A percentile compares a stretch with the other conserved stretches of the same genome.
phyloP scores from a whole-genome alignment of 2,888 invertebrate genomes.

The Chrysomela aeneicollis region DNA sequence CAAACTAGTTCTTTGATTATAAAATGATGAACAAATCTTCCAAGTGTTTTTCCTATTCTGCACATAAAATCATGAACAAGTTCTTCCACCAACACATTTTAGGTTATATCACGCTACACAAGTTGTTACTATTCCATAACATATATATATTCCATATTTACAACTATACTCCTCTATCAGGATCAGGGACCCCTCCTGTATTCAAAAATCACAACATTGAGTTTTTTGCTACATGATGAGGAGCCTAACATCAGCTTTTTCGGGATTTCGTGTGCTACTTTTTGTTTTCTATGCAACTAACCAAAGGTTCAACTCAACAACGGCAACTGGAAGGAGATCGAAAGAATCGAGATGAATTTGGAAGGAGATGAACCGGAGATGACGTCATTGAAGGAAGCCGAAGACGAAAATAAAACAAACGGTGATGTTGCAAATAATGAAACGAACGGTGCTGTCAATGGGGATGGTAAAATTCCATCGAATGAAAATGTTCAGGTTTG shows the following conservation, averaged over 20 bases:
- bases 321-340: constrained; percentile 60
- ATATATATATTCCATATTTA: no score
- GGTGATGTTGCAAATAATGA: constrained; percentile 28
- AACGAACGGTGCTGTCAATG: constrained; percentile 36
- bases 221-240: no score
- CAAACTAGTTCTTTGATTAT: no score
- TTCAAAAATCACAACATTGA: constrained; percentile 10
- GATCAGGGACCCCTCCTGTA: no score
- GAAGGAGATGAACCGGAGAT: constrained; percentile 28
- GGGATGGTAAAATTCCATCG: constrained; percentile 38
- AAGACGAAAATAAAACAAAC: constrained; percentile 30
- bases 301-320: constrained; percentile 57
- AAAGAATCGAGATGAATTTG: constrained; percentile 52
- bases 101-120: no score
- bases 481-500: constrained; percentile 47
- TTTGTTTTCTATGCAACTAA: constrained; percentile 52
- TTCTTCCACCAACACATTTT: no score
- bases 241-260: constrained; percentile 18
- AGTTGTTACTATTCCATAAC: no score
- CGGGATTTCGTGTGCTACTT: constrained; percentile 37
- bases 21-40: no score
- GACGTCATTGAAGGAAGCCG: constrained; percentile 12
- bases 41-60: no score
- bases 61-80: no score
- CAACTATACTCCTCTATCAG: no score